A percentile compares a stretch with the other conserved stretches of the same genome.
Evolutionary conservation across 2,888 invertebrate species (phyloP).

Genomic region (Tenthredo distinguenda): DNA sequence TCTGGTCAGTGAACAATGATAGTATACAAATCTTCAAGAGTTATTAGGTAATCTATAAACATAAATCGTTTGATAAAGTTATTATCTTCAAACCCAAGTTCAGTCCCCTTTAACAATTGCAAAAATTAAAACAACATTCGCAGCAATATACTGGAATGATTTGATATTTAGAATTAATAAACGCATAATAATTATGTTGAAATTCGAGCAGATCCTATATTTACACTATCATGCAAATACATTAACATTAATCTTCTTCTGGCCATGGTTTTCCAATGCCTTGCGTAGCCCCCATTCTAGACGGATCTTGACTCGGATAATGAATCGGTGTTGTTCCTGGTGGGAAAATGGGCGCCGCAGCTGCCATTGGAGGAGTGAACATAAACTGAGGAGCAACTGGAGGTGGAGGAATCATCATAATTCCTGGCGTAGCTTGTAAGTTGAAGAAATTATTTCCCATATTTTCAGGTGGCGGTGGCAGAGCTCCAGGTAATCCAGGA

Average conservation of each 20-base stretch:
- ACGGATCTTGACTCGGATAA: slow-evolving; percentile 99
- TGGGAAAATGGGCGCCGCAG: slow-evolving; percentile 77
- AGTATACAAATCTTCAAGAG: neutral
- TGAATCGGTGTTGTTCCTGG: slow-evolving; percentile 85
- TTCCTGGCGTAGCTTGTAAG: slow-evolving; percentile 77
- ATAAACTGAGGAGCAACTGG: slow-evolving; percentile 78
- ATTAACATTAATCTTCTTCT: slow-evolving; percentile 67
- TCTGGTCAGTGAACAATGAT: slow-evolving; percentile 9
- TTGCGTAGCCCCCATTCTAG: slow-evolving; percentile 88
- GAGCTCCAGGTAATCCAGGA: slow-evolving; percentile 87
- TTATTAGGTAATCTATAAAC: neutral
- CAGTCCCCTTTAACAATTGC: neutral
- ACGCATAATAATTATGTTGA: neutral
- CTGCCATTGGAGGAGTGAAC: slow-evolving; percentile 77
- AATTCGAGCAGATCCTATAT: neutral
- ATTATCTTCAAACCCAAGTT: neutral
- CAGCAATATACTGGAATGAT: neutral
- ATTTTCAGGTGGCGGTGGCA: slow-evolving; percentile 83
- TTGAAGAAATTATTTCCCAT: slow-evolving; percentile 86
- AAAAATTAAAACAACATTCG: neutral
- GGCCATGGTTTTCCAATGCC: slow-evolving; percentile 77
- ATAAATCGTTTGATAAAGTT: neutral
- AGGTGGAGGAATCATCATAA: slow-evolving; percentile 78
- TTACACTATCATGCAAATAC: slow-evolving; percentile 12
- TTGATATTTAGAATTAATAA: neutral